Conservation (phyloP, 1,140 invertebrate genomes). For the Schlechtendalia chinensis region DNA sequence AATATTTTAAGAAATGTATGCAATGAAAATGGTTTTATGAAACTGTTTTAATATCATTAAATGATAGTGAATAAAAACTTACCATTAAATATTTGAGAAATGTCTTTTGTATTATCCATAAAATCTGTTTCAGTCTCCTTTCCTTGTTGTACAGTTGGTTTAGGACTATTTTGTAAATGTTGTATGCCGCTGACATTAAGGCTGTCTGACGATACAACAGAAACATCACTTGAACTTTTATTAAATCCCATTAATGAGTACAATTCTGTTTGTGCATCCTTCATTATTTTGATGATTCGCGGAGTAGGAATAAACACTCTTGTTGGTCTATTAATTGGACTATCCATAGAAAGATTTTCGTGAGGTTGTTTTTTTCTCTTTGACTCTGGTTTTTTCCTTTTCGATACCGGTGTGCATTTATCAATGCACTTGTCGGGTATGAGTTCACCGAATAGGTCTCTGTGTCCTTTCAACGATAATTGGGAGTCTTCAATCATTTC, state of each 20-base stretch:
- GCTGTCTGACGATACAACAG: not conserved
- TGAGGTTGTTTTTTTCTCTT: no score
- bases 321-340: not conserved
- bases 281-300: constrained; percentile 9
- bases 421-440: not conserved
- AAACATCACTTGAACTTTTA: constrained; percentile 20
- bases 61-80: not conserved
- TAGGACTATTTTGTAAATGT: constrained; percentile 4
- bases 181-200: constrained; percentile 40
- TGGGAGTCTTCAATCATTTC: constrained; percentile 11
- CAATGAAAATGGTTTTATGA: no score
- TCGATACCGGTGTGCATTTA: not conserved
- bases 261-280: constrained; percentile 26
- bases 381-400: not conserved
- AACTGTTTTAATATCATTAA: no score
- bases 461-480: not conserved
- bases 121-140: not conserved
- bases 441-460: constrained; percentile 33
- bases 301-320: constrained; percentile 18
- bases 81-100: not conserved
- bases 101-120: not conserved
- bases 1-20: no score
- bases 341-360: not conserved
- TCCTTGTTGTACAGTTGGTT: not conserved
- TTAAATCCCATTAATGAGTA: constrained; percentile 24